Base-by-base conservation (phyloP, 2,888 invertebrate genomes). In the Augochlorella aurata region DNA sequence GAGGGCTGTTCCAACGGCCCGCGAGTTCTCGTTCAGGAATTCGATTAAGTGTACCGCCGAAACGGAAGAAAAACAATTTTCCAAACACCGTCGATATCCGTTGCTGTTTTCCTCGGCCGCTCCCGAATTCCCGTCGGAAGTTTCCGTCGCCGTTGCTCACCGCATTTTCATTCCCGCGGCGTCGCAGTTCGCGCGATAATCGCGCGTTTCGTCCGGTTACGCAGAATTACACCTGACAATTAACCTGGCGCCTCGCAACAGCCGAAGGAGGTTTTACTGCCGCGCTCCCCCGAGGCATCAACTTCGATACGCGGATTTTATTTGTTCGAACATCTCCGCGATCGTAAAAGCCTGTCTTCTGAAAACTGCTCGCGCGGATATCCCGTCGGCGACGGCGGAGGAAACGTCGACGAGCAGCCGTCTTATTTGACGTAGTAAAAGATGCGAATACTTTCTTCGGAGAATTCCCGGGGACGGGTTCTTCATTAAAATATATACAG, bases 291-390 rank as follows among this genome's bases (percentile, higher is more conserved):
- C 67, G n/a, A 12, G 44, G 21, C 24, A 47, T 47, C 61, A 74
- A 71, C 47, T 78, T 68, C 74, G 54, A 49, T 66, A 24, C 63
- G 61, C 18, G 24, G 10, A 12, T 50, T 47, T 49, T 54, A 38
- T 18, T 70, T n/a, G 44, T n/a, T n/a, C n/a, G 47, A 24, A 18
- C n/a, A 44, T 70, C 47, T 21, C 58, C 58, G 21, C 54, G 9
- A 5, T 14, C 47, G 24, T 29, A 61, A 71, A 29, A 29, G 1
- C 8, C 71, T 8, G 47, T 8, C 47, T 61, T 71, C 58, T 9
- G 3, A 47, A 47, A 61, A 61, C 65, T 61, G 18, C 9, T n/a
- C 29, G n/a, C 65, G 65, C 5, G 10, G 65, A 12, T n/a, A 44
- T 24, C 14, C 14, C 16, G 38, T 38, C 50, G 16, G 14, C 50